Evolutionary conservation across 2,888 invertebrate genomes (phyloP).

Genomic region (Linnaemya vulpina): DNA sequence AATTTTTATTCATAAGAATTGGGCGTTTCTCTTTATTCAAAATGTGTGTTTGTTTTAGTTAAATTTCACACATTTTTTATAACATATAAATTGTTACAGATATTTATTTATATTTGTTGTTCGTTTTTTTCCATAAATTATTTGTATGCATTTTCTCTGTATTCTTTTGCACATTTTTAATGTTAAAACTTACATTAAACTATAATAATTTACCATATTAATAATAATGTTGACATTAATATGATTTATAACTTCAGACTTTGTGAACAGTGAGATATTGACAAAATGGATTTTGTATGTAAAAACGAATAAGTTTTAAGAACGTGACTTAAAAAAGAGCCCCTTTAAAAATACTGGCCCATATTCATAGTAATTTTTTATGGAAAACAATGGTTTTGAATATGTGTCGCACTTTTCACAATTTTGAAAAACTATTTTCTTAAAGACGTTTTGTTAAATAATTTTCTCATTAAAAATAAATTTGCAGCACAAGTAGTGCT

Average conservation of each 20-base stretch:
- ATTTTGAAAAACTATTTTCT: too few species aligned
- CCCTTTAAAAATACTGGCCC: too few species aligned
- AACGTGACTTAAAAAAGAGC: too few species aligned
- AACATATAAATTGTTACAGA: slow-evolving; percentile 52
- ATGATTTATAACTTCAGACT: slow-evolving; percentile 49
- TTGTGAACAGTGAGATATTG: not conserved
- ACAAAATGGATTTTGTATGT: not conserved
- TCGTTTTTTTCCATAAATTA: not conserved
- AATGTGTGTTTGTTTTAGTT: slow-evolving; percentile 61
- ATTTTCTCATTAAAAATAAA: too few species aligned
- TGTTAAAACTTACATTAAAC: slow-evolving; percentile 55
- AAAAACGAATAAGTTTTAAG: too few species aligned
- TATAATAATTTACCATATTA: slow-evolving; percentile 50
- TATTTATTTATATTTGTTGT: slow-evolving; percentile 51
- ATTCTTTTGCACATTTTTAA: not conserved
- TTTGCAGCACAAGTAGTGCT: too few species aligned
- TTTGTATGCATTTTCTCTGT: slow-evolving; percentile 4
- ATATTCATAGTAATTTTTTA: too few species aligned
- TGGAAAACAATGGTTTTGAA: too few species aligned
- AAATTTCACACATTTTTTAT: slow-evolving; percentile 63
- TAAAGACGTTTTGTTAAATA: too few species aligned
- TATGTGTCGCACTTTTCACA: too few species aligned
- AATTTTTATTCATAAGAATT: slow-evolving; percentile 82
- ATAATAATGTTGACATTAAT: slow-evolving; percentile 42
- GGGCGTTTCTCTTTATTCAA: slow-evolving; percentile 80